Base-by-base conservation (phyloP, 2,797 vertebrate genomes). In the Brachymystax lenok region DNA sequence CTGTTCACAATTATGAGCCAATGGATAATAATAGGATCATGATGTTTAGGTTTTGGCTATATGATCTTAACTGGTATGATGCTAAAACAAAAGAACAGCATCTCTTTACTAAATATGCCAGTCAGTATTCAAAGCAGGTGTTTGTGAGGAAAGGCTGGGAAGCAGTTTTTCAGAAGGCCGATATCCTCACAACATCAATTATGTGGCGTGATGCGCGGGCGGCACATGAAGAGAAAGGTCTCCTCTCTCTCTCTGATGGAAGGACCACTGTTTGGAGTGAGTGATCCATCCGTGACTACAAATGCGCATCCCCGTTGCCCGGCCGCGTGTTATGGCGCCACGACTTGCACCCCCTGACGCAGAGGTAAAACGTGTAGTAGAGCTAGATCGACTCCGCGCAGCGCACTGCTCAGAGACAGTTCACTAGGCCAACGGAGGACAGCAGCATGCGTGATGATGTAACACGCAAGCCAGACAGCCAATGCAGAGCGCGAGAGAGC, bases 381-480 rank as follows among this genome's bases (percentile, higher is more conserved):
- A 82, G 83, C 87, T 85, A 84, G 83, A 91, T 85, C 84, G 83
- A 84, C 86, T 85, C 83, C 88, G 82, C 82, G 87, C 59, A 12
- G 59, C 12, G 59, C 59, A 24, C 12, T 12, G 59, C 86, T 89
- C 77, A 46, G 40, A 46, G 40, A 85, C 86, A 90, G 93, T 94
- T 94, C 93, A 94, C 87, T 94, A 88, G 93, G 93, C 89, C 93
- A 94, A 79, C 81, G 82, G 89, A 92, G 90, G 91, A 91, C 92
- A 92, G 86, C 85, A 33, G 72, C 88, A 90, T 87, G 91, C 91
- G 90, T 92, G 91, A 90, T 93, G 91, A 93, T 93, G 93, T 92
- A 93, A 94, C 88, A 90, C 88, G 91, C 89, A 90, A 90, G 5
- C 71, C 66, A 24, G 30, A 35, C 19, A 33, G 64, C 28, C 16